These are phyloP conservation scores for Cathartes aura DNA, from an alignment of 2,113 vertebrate species.

Conservation along the genomic window DNA sequence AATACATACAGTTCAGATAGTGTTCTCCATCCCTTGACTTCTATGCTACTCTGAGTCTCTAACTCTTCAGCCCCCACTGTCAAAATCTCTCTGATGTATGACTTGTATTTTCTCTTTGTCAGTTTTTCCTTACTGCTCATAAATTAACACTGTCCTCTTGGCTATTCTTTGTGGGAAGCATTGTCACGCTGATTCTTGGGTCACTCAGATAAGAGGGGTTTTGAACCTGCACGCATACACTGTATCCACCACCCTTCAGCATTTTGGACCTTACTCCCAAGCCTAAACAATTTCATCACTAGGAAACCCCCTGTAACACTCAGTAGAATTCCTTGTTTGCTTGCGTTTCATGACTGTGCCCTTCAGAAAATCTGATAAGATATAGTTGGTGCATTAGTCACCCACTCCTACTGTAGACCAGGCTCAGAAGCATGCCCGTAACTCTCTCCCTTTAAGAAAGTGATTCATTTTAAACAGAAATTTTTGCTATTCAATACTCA, in stretches of 20 bases:
- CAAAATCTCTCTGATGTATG: background rate
- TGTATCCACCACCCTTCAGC: background rate
- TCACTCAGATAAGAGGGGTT: background rate
- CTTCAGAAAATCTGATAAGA: slow-evolving; percentile 2
- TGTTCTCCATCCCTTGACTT: background rate
- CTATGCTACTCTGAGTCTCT: background rate
- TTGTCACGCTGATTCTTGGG: background rate
- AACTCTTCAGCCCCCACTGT: background rate
- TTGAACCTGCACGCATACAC: background rate
- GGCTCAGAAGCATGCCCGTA: background rate
- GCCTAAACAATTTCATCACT: background rate
- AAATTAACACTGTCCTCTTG: background rate
- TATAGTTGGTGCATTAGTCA: background rate
- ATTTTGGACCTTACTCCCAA: background rate
- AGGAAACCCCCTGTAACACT: background rate
- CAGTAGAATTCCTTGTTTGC: background rate
- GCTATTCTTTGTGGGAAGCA: background rate
- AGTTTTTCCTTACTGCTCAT: background rate
- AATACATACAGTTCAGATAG: background rate
- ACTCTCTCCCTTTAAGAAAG: background rate
- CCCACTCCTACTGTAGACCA: background rate
- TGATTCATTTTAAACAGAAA: background rate
- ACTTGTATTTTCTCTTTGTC: background rate
- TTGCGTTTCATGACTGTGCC: background rate
- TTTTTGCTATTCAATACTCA: slow-evolving; percentile 2